phyloP scores from a whole-genome alignment of 2,797 vertebrate genomes.

The Chelonia mydas region DNA sequence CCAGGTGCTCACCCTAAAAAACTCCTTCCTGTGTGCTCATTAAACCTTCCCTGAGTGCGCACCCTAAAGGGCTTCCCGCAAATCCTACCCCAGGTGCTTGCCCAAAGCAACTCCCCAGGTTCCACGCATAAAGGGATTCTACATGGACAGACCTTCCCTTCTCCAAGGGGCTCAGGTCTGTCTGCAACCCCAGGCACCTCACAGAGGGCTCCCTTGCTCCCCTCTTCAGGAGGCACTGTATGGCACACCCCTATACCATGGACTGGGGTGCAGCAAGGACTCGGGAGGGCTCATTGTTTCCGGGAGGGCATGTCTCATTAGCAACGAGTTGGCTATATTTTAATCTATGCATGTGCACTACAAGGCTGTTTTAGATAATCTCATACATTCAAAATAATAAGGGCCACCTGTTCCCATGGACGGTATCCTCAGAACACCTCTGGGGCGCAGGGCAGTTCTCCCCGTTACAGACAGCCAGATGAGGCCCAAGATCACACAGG shows the following conservation, averaged over 20 bases:
- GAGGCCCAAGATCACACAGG: too few species aligned
- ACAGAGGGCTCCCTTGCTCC: background rate
- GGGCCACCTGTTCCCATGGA: too few species aligned
- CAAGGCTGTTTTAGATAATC: background rate
- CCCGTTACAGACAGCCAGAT: background rate
- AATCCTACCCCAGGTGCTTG: background rate
- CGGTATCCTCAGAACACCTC: background rate
- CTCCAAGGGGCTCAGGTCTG: background rate
- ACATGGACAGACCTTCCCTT: background rate
- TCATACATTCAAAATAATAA: background rate
- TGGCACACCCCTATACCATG: too few species aligned
- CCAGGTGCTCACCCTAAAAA: background rate
- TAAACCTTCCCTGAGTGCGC: background rate
- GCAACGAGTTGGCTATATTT: too few species aligned
- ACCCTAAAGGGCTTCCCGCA: background rate
- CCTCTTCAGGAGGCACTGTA: too few species aligned
- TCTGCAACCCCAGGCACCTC: background rate
- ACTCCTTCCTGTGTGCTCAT: background rate
- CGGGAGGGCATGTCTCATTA: background rate
- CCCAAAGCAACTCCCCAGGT: background rate
- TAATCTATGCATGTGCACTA: too few species aligned
- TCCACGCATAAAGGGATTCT: background rate
- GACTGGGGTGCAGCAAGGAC: too few species aligned
- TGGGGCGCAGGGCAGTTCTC: too few species aligned
- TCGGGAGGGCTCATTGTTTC: too few species aligned